phyloP scores from a whole-genome alignment of 2,797 vertebrate species.

The Leontopithecus rosalia region DNA sequence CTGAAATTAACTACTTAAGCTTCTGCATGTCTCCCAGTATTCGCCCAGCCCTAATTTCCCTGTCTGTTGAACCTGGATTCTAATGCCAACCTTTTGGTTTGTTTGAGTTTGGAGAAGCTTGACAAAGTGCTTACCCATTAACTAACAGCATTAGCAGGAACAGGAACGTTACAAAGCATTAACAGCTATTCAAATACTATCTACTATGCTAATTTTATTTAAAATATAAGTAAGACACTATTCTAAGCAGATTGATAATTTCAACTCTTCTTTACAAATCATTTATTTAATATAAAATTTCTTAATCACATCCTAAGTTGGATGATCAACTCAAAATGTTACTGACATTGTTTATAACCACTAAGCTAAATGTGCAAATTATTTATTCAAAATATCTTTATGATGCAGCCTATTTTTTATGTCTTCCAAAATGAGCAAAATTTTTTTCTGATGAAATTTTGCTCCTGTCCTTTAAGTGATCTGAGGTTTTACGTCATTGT shows the following conservation, averaged over 20 bases:
- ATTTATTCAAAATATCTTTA: background rate
- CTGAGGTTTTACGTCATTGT: background rate
- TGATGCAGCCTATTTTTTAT: background rate
- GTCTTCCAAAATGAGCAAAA: background rate
- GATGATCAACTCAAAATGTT: background rate
- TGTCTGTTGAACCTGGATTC: background rate
- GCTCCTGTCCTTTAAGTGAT: background rate
- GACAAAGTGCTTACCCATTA: background rate
- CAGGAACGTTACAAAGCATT: background rate
- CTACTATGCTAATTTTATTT: background rate
- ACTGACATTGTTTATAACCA: background rate
- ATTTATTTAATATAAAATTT: background rate
- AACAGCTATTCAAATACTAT: background rate
- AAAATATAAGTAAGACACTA: background rate
- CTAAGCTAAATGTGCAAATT: background rate
- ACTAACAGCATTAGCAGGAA: rapidly evolving
- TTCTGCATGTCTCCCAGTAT: background rate
- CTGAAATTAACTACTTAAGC: background rate
- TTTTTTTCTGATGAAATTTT: background rate
- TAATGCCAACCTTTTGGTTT: background rate
- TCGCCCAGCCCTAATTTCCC: background rate
- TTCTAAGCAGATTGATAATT: background rate
- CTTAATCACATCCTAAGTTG: constrained; percentile 2
- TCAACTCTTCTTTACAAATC: background rate
- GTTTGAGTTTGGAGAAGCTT: background rate